These are phyloP conservation scores for Aptenodytes forsteri DNA, from an alignment of 2,113 vertebrate genomes.

Conservation along the genomic window DNA sequence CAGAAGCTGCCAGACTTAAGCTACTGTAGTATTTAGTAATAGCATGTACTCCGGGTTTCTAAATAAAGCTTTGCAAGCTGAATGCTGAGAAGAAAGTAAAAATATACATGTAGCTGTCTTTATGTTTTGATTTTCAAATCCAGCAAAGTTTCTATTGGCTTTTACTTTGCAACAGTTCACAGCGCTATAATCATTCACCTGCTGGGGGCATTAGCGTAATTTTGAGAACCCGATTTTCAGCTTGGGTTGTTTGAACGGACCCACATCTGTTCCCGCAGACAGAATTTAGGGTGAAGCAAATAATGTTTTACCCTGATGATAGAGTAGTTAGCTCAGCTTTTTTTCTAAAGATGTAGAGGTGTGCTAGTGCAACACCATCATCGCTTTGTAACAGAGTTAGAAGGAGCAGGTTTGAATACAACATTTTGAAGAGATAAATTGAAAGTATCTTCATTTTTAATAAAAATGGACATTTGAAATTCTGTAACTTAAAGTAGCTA, in stretches of 20 bases:
- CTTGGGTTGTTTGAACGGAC: neutral
- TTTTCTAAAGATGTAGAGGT: neutral
- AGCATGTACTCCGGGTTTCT: neutral
- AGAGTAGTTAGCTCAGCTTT: neutral
- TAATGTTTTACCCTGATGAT: accelerated
- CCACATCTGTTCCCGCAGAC: accelerated
- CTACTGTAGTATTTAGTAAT: neutral
- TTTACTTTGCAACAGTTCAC: accelerated
- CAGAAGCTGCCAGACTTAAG: neutral
- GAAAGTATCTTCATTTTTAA: neutral
- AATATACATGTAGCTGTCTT: accelerated
- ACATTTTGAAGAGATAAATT: neutral
- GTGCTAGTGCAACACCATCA: neutral
- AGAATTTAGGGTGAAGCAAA: neutral
- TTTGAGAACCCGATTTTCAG: neutral
- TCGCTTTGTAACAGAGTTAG: neutral
- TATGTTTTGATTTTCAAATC: neutral
- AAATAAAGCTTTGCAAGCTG: neutral
- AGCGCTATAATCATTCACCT: neutral
- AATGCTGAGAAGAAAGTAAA: neutral
- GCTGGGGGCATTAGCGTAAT: neutral
- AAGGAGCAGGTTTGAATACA: neutral
- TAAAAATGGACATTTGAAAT: neutral
- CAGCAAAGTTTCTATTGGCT: neutral
- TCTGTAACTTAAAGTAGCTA: neutral